Conservation (phyloP, 92 coral and sea anemone genomes). For the Epizoanthus fatuus region DNA sequence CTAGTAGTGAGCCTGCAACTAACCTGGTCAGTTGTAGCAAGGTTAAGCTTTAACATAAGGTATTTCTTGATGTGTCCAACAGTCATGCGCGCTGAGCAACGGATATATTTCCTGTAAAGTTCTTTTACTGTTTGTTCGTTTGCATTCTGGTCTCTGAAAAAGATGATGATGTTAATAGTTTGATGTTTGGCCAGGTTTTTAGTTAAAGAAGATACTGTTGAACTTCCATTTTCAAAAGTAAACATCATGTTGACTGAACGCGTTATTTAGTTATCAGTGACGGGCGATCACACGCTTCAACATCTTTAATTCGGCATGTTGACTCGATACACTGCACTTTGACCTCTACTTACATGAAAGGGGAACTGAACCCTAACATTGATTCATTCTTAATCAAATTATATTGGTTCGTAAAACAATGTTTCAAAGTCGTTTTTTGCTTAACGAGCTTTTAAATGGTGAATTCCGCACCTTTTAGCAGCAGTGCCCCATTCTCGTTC, state of each 20-base stretch:
- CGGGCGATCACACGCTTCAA: background rate
- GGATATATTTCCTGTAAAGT: slow-evolving; percentile 76
- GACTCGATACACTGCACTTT: too few relatives aligned
- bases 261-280: background rate
- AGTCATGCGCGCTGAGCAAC: slow-evolving; percentile 84
- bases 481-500: too few relatives aligned
- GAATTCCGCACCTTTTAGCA: too few relatives aligned
- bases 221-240: slow-evolving; percentile 2
- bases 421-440: too few relatives aligned
- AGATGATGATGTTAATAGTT: background rate
- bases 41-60: slow-evolving; percentile 79
- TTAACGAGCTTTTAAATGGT: too few relatives aligned
- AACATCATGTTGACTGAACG: slow-evolving; percentile 20
- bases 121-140: slow-evolving; percentile 49
- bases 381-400: too few relatives aligned
- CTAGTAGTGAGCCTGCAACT: background rate
- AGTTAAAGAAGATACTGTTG: background rate
- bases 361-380: too few relatives aligned
- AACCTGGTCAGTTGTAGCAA: slow-evolving; percentile 79
- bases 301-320: background rate
- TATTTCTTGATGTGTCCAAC: slow-evolving; percentile 92
- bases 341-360: too few relatives aligned
- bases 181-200: background rate
- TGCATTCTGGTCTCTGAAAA: slow-evolving; percentile 36
- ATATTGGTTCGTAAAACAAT: too few relatives aligned